Conservation (phyloP, 2,888 invertebrate genomes). For the Aspidapion aeneum region DNA sequence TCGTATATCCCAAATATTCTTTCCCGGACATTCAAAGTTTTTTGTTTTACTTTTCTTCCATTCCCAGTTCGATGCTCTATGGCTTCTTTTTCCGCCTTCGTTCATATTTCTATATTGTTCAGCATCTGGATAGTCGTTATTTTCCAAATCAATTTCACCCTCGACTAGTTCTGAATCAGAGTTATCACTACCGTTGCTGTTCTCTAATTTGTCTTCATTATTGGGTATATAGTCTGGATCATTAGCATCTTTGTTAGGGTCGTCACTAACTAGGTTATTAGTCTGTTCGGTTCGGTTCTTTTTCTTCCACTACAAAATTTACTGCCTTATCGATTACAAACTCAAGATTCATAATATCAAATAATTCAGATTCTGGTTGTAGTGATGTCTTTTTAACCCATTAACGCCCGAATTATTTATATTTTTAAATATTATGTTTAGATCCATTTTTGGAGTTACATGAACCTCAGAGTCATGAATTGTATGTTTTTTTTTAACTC, state of each 20-base stretch:
- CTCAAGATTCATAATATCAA: not conserved
- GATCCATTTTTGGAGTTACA: too few species aligned
- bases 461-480: too few species aligned
- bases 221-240: constrained; percentile 1
- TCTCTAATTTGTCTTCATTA: not conserved
- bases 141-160: not conserved
- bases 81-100: not conserved
- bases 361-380: not conserved
- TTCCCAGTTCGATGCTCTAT: not conserved
- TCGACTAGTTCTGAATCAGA: not conserved
- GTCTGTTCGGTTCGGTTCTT: not conserved
- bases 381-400: too few species aligned
- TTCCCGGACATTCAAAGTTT: not conserved
- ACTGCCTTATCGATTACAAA: not conserved
- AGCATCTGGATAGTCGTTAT: not conserved
- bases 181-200: not conserved
- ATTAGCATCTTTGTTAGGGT: not conserved
- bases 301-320: not conserved
- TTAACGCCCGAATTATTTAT: too few species aligned
- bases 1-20: not conserved
- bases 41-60: not conserved
- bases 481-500: too few species aligned
- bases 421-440: too few species aligned
- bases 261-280: not conserved
- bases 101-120: not conserved